phyloP scores from a whole-genome alignment of 2,888 invertebrate genomes.

The Phortica magna region DNA sequence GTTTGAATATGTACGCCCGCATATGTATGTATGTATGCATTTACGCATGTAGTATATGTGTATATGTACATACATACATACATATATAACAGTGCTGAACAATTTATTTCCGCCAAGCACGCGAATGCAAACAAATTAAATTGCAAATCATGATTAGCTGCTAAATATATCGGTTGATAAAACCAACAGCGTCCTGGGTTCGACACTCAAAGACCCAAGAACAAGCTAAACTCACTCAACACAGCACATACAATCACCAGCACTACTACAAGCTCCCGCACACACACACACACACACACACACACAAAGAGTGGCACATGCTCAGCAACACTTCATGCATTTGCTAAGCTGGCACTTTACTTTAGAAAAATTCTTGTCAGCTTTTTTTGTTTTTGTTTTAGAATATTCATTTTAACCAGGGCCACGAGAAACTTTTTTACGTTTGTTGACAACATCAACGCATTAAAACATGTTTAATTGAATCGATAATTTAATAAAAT shows the following conservation, averaged over 20 bases:
- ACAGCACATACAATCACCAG: background rate
- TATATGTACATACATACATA: background rate
- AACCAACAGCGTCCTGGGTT: background rate
- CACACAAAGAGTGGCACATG: background rate
- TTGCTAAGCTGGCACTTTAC: constrained; percentile 32
- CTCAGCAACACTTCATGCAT: constrained; percentile 24
- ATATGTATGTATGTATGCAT: background rate
- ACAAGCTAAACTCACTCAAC: background rate
- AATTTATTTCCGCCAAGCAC: constrained; percentile 70
- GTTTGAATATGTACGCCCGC: background rate
- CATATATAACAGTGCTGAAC: constrained; percentile 43
- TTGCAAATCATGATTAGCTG: constrained; percentile 70
- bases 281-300: background rate
- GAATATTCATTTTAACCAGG: background rate
- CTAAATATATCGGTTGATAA: constrained; percentile 31
- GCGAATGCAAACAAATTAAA: constrained; percentile 69
- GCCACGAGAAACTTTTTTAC: too few relatives aligned
- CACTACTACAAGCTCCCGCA: background rate
- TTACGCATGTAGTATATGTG: background rate
- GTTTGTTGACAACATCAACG: too few relatives aligned
- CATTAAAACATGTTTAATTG: too few relatives aligned
- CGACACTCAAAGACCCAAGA: background rate
- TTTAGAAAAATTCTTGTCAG: constrained; percentile 30
- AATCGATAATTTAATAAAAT: too few relatives aligned
- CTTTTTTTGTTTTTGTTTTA: constrained; percentile 2